Evolutionary conservation across 2,888 invertebrate genomes (phyloP), one percentile per base, ranked within the genome.

Genomic region (Copidosoma aretas): DNA sequence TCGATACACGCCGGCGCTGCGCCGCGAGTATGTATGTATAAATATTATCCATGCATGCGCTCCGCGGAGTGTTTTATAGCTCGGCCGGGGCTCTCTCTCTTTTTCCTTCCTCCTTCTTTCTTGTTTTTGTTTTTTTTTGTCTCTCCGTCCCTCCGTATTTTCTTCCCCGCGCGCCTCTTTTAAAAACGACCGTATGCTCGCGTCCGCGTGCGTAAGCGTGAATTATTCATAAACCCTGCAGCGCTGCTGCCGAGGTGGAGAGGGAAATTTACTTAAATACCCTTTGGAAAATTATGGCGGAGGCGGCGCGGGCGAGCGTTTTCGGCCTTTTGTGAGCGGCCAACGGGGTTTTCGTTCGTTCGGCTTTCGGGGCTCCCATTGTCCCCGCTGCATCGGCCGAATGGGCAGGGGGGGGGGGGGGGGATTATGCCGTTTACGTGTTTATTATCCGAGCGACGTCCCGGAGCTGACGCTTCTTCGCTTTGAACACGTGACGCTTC

Each of bases 211-310:
- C 24, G 21, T 17, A 17, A 14, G 12, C 43, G 43, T 68, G 68
- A 68, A 68, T 68, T 60, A 68, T 68, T 68, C 68, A 64, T 64
- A 39, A 10, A 14, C 15, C 39, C 19, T 14, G 46, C 54, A 19
- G n/a, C 22, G 58, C 59, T 24, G 32, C 12, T 21, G 41, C 17
- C 21, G 1, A 51, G 12, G 43, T 54, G 46, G 32, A 51, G 60
- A 22, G 58, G 52, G 22, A 64, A 70, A 67, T 70, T 70, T 64
- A 70, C 67, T 70, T 67, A 67, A 67, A 70, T 60, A 64, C 62
- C 24, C 57, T 22, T 10, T 22, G 52, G 51, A 43, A 67, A 64
- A 53, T 64, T 56, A 60, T 52, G 62, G 57, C 43, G 56, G 41
- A 10, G 25, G 46, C 22, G n/a, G n/a, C n/a, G n/a, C n/a, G n/a